A percentile compares a stretch with the other conserved stretches of the same genome.
phyloP scores from a whole-genome alignment of 2,888 invertebrate genomes.

The Thumatha senex region DNA sequence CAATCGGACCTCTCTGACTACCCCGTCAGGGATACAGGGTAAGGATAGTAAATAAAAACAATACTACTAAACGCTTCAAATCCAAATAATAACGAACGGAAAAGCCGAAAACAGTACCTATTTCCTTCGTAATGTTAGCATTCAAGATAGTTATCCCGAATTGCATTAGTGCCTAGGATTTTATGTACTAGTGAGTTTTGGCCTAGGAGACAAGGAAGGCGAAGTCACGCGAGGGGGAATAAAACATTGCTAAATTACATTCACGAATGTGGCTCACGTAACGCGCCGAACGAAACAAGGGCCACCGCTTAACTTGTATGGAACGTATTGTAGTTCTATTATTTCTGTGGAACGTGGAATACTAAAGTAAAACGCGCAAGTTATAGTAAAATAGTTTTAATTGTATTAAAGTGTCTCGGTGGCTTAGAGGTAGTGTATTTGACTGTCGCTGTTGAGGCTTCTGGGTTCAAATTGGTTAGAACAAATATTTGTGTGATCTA shows the following conservation, averaged over 20 bases:
- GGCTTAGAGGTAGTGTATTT: no score
- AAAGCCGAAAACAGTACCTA: no score
- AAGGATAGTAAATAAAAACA: no score
- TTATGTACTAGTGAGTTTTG: background rate
- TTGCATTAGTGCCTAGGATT: background rate
- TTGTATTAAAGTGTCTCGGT: no score
- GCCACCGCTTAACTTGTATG: slow-evolving; percentile 16
- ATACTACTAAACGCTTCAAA: no score
- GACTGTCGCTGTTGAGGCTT: no score
- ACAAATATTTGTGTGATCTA: no score
- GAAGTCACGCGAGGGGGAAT: slow-evolving; percentile 25
- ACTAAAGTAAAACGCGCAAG: background rate
- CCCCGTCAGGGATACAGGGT: no score
- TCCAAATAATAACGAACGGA: no score
- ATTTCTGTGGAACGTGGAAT: background rate
- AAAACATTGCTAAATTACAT: slow-evolving; percentile 20
- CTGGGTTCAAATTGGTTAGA: no score
- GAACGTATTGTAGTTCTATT: slow-evolving; percentile 23
- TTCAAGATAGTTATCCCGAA: background rate
- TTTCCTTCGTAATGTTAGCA: background rate
- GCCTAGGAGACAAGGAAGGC: background rate
- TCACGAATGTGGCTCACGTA: slow-evolving; percentile 31
- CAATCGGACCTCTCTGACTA: no score
- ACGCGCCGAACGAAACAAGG: slow-evolving; percentile 14
- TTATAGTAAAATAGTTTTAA: background rate